These are phyloP conservation scores for Stenotaenia linearis DNA, from an alignment of 2,888 invertebrate genomes.

Conservation along the genomic window DNA sequence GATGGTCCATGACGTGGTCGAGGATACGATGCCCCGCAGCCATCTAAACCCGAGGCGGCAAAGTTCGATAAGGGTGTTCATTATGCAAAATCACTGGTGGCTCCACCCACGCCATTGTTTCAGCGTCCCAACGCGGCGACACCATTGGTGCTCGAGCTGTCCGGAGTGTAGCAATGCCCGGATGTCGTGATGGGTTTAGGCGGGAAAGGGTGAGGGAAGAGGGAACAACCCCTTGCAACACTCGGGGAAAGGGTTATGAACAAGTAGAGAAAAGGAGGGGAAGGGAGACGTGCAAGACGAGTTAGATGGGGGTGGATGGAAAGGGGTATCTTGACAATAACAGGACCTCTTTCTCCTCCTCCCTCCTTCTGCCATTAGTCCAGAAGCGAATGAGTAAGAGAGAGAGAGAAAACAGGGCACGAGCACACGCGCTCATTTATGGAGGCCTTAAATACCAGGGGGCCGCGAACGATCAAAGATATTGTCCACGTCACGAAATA, in stretches of 20 bases:
- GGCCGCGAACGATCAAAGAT: neutral
- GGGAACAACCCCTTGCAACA: slow-evolving; percentile 16
- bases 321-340: slow-evolving; percentile 19
- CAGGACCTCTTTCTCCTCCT: slow-evolving; percentile 10
- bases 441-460: neutral
- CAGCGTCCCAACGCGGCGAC: slow-evolving; percentile 14
- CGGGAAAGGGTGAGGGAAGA: neutral
- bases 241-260: slow-evolving; percentile 30
- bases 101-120: slow-evolving; percentile 14
- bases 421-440: slow-evolving; percentile 9
- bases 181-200: slow-evolving; percentile 7
- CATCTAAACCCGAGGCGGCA: neutral
- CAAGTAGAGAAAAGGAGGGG: neutral
- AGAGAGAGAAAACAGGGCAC: neutral
- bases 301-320: neutral
- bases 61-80: slow-evolving; percentile 13
- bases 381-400: neutral
- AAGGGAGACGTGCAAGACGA: neutral
- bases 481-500: slow-evolving; percentile 10
- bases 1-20: slow-evolving; percentile 9
- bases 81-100: slow-evolving; percentile 8
- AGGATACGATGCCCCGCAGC: neutral
- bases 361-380: slow-evolving; percentile 6
- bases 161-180: slow-evolving; percentile 2
- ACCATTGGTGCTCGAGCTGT: slow-evolving; percentile 15